phyloP scores from a whole-genome alignment of 30 jellyfish, hydroid and myxozoan genomes.

The Chrysaora quinquecirrha region DNA sequence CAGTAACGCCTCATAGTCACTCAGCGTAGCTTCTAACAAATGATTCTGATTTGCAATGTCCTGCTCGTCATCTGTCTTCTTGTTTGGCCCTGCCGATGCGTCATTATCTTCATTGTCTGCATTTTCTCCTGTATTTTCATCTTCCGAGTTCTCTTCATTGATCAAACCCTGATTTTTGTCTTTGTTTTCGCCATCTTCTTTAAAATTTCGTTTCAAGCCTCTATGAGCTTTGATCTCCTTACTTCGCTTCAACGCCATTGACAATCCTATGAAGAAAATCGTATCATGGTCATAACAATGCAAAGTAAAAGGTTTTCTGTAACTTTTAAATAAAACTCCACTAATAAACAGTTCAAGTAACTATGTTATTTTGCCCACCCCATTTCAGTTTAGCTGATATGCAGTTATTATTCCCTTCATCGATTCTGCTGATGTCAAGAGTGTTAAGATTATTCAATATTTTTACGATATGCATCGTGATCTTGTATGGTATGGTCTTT shows the following conservation, averaged over 20 bases:
- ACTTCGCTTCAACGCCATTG: slow-evolving; percentile 54
- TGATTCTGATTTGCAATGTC: slow-evolving; percentile 18
- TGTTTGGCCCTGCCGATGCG: not conserved
- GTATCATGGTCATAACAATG: too few species aligned
- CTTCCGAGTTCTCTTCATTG: not conserved
- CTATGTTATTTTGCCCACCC: too few species aligned
- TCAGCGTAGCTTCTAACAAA: slow-evolving; percentile 45
- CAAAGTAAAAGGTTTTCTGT: too few species aligned
- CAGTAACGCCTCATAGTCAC: slow-evolving; percentile 47
- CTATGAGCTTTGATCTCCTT: slow-evolving; percentile 12
- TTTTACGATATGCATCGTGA: too few species aligned
- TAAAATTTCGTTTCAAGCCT: slow-evolving; percentile 49
- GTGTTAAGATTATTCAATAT: too few species aligned
- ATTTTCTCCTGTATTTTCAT: not conserved
- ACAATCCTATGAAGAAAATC: slow-evolving; percentile 19
- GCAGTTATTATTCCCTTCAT: too few species aligned
- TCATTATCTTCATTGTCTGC: slow-evolving; percentile 21
- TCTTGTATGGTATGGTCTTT: too few species aligned
- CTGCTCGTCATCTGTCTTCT: slow-evolving; percentile 20
- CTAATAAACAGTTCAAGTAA: too few species aligned
- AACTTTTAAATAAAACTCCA: too few species aligned
- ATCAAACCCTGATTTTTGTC: not conserved
- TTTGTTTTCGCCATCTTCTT: slow-evolving; percentile 27
- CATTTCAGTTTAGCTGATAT: too few species aligned
- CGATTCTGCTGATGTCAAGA: too few species aligned